Base-by-base conservation (phyloP, 2,113 vertebrate species). In the Cavia aperea region DNA sequence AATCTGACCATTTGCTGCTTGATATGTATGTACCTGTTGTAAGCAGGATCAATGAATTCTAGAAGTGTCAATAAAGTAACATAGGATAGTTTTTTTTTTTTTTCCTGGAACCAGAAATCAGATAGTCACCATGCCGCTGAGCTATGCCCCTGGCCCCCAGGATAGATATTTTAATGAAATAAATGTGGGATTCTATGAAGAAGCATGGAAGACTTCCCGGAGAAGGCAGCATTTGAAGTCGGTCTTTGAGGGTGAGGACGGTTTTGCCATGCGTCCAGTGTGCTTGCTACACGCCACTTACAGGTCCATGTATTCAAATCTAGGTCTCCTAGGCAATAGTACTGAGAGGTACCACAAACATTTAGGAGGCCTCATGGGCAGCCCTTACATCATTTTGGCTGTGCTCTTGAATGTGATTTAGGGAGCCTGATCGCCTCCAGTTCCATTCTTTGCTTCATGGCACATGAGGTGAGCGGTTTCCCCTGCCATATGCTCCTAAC, bases 351-450 rank as follows among this genome's bases (percentile, higher is more conserved):
- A 58, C 15, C 36, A 6, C 46, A 29, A 7, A 60, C 12, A 2
- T 3, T 60, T 26, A 58, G 72, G 2, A 16, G 13, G 7, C n/a
- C 4, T 49, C 23, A 2, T 1, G 1, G 31, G 24, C 16, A 43
- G 36, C 62, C 5, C 14, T 24, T 18, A 26, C 3, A 10, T 72
- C 43, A 81, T 2, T 51, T 4, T 62, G 10, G 8, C 43, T 66
- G 5, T 5, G 14, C 46, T 18, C 43, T 15, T 66, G 3, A 8
- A 21, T 33, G 18, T 33, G 46, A 23, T 51, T 51, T 46, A 11
- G 51, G 39, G 43, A 60, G n/a, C 12, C 49, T 21, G 4, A 3
- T 49, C 63, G n/a, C 43, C 68, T 92, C 36, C 68, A 21, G 24
- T 86, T 51, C 4, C 15, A 14, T 51, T 15, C 39, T 68, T 81